Evolutionary conservation across 2,113 vertebrate genomes (phyloP).

Genomic region (Nannospalax galili): DNA sequence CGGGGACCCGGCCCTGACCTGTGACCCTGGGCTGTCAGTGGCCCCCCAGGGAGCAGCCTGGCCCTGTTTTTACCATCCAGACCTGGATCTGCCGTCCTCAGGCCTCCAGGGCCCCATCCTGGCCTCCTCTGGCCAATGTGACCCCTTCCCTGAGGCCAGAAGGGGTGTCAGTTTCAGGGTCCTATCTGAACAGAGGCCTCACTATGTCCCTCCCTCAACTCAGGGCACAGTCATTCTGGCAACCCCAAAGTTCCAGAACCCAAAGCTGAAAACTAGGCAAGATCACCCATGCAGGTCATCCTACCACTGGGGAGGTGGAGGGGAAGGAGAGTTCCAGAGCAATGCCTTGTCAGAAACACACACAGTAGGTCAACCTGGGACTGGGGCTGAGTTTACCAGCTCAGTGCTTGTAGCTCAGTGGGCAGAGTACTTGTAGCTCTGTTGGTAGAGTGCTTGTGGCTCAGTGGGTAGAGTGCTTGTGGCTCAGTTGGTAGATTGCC

Average conservation of each 20-base stretch:
- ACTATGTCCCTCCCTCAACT: not conserved
- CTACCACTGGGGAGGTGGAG: too few relatives aligned
- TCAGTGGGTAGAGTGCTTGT: not conserved
- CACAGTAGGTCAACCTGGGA: not conserved
- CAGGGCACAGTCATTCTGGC: not conserved
- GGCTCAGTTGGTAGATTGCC: too few relatives aligned
- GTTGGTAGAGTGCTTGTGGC: too few relatives aligned
- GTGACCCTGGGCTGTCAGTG: conserved; percentile 61
- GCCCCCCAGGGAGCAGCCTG: not conserved
- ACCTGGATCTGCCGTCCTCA: not conserved
- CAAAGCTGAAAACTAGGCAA: not conserved
- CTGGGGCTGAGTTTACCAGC: too few relatives aligned
- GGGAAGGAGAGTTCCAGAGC: not conserved
- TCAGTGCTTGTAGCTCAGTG: too few relatives aligned
- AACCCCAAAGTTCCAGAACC: not conserved
- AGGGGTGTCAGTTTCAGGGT: not conserved
- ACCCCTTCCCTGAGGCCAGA: not conserved
- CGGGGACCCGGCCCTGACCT: not conserved
- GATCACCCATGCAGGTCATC: too few relatives aligned
- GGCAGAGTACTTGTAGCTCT: too few relatives aligned
- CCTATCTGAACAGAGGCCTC: too few relatives aligned
- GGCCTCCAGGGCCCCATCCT: not conserved
- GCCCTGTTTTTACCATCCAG: conserved; percentile 70
- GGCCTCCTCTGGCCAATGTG: not conserved
- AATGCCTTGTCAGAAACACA: not conserved